Evolutionary conservation across 1,140 invertebrate species (phyloP).

Genomic region (Aethina tumida): DNA sequence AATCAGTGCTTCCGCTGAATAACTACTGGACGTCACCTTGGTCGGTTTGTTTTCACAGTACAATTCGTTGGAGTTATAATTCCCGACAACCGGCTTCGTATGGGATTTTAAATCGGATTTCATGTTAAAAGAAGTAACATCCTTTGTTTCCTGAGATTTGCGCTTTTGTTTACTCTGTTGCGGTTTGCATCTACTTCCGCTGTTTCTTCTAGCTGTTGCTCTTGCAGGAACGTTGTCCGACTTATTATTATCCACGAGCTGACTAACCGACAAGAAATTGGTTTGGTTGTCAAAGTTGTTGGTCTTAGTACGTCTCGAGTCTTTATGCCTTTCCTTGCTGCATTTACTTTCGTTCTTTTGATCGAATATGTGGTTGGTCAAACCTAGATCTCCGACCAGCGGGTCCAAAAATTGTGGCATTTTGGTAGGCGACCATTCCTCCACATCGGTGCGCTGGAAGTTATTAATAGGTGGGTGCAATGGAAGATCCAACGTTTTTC

Average conservation of each 20-base stretch:
- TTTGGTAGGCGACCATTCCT: slow-evolving; percentile 50
- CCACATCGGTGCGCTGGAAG: slow-evolving; percentile 21
- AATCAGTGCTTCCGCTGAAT: slow-evolving; percentile 50
- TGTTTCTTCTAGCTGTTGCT: slow-evolving; percentile 20
- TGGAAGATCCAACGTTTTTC: slow-evolving; percentile 17
- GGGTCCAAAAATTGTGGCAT: slow-evolving; percentile 36
- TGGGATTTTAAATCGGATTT: slow-evolving; percentile 9
- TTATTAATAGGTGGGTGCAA: slow-evolving; percentile 18
- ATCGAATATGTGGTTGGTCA: slow-evolving; percentile 36
- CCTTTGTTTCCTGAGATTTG: too few species aligned
- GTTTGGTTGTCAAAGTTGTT: slow-evolving; percentile 15
- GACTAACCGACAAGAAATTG: slow-evolving; percentile 53
- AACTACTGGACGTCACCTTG: slow-evolving; percentile 37
- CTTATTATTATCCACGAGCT: slow-evolving; percentile 51
- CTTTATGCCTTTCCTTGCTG: slow-evolving; percentile 25
- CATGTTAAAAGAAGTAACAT: slow-evolving; percentile 3
- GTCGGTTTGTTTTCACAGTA: slow-evolving; percentile 20
- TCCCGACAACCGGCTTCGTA: slow-evolving; percentile 15
- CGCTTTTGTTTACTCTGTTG: slow-evolving; percentile 12
- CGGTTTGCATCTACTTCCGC: slow-evolving; percentile 20
- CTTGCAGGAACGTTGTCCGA: slow-evolving; percentile 29
- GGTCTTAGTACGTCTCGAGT: slow-evolving; percentile 17
- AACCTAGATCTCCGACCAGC: slow-evolving; percentile 46
- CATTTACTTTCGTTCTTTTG: slow-evolving; percentile 18
- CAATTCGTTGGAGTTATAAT: slow-evolving; percentile 11